These are phyloP conservation scores for Knipowitschia caucasica DNA, from an alignment of 2,797 vertebrate species.

Conservation along the genomic window DNA sequence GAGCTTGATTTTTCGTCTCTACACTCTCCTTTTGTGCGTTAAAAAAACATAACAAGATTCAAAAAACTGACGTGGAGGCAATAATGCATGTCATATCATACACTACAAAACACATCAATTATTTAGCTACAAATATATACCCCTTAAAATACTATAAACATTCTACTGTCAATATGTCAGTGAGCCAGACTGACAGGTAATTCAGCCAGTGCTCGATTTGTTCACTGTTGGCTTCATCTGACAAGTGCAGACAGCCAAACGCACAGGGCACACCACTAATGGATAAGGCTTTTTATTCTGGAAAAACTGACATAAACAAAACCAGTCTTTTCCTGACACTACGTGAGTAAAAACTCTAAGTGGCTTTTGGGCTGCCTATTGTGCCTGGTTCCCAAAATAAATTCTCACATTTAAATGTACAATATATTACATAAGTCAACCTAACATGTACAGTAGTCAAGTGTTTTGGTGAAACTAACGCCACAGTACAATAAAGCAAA, in stretches of 20 bases:
- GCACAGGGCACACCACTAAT: constrained; percentile 36
- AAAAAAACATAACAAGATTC: too few species aligned
- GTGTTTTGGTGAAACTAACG: too few species aligned
- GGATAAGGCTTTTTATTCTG: constrained; percentile 19
- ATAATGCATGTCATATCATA: too few species aligned
- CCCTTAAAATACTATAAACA: too few species aligned
- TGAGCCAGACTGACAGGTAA: constrained; percentile 34
- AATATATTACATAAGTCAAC: neutral
- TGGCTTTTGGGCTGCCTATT: constrained; percentile 5
- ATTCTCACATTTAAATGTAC: neutral
- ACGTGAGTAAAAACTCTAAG: neutral
- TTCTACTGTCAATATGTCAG: neutral
- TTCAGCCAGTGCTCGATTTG: constrained; percentile 40
- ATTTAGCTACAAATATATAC: too few species aligned
- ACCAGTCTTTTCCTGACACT: constrained; percentile 4
- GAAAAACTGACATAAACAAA: constrained; percentile 6
- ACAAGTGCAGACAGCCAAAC: constrained; percentile 41
- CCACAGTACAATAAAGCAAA: neutral
- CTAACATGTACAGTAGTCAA: neutral
- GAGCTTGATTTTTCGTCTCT: too few species aligned
- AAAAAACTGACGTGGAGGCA: too few species aligned
- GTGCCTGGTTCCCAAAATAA: constrained; percentile 1
- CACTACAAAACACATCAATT: too few species aligned
- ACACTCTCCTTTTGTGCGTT: too few species aligned
- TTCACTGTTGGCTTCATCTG: constrained; percentile 29